A percentile compares a stretch with the other conserved stretches of the same genome.
These are phyloP conservation scores for Drosophila persimilis DNA, from an alignment of 1,140 invertebrate species.

Conservation along the genomic window DNA sequence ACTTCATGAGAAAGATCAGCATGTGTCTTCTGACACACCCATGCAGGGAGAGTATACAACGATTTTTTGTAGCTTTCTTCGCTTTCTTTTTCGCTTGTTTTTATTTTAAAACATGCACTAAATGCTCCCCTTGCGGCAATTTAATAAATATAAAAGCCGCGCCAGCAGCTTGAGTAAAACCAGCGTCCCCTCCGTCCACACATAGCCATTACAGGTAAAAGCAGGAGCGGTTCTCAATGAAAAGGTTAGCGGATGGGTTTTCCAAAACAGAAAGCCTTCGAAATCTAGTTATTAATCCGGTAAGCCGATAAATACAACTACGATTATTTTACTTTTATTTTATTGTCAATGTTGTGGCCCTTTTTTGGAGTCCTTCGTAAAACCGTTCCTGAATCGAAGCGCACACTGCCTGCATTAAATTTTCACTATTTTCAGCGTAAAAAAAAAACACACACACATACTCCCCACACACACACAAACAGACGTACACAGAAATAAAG, in stretches of 20 bases:
- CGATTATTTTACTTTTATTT: no score
- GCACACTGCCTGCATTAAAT: conserved; percentile 64
- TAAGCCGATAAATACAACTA: no score
- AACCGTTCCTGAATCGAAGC: conserved; percentile 34
- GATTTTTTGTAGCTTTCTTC: conserved; percentile 11
- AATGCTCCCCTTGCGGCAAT: conserved; percentile 77
- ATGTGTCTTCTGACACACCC: neutral
- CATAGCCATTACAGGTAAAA: conserved; percentile 35
- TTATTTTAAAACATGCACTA: conserved; percentile 71
- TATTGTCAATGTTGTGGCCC: no score
- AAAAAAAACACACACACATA: conserved; percentile 1
- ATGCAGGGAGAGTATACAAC: conserved; percentile 9
- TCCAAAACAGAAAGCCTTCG: neutral
- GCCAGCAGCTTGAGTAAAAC: conserved; percentile 43
- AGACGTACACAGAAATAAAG: conserved; percentile 9
- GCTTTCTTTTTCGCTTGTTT: conserved; percentile 20
- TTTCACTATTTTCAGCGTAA: conserved; percentile 60
- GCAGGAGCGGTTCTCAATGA: conserved; percentile 23
- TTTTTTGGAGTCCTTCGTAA: neutral
- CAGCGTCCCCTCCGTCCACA: conserved; percentile 4
- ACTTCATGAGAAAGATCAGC: no score
- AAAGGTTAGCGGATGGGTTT: neutral
- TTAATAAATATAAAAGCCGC: conserved; percentile 76
- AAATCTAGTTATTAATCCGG: neutral
- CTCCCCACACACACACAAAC: conserved; percentile 16